These are phyloP conservation scores for Rhizomys pruinosus DNA, from an alignment of 2,113 vertebrate genomes.

Conservation along the genomic window DNA sequence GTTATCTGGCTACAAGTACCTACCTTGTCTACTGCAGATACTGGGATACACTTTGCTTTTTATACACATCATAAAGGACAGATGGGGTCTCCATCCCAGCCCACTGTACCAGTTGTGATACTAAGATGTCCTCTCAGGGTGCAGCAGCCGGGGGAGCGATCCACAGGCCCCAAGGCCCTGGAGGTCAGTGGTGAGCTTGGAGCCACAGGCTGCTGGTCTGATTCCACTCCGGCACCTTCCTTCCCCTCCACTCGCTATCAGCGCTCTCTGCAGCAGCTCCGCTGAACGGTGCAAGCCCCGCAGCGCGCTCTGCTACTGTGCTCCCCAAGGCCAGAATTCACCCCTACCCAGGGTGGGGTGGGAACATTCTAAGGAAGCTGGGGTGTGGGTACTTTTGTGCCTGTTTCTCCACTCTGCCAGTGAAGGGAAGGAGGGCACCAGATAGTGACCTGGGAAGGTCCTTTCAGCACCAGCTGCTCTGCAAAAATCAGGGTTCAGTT, in stretches of 20 bases:
- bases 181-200: background rate
- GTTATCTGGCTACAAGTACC: background rate
- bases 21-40: background rate
- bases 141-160: background rate
- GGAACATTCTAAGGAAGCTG: background rate
- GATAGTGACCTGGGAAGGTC: background rate
- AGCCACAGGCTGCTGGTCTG: background rate
- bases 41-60: background rate
- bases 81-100: background rate
- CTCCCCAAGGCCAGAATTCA: background rate
- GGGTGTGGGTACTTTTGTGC: no score
- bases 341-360: background rate
- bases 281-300: background rate
- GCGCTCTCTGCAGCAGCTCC: background rate
- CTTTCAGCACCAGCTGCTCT: background rate
- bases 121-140: background rate
- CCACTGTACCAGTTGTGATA: accelerated
- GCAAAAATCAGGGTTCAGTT: background rate
- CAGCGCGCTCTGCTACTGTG: background rate
- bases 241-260: background rate
- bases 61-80: background rate
- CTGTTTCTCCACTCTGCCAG: background rate
- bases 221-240: accelerated
- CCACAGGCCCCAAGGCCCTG: accelerated
- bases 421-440: background rate